Conservation (phyloP, 2,888 invertebrate genomes). For the Andrena flavipes region DNA sequence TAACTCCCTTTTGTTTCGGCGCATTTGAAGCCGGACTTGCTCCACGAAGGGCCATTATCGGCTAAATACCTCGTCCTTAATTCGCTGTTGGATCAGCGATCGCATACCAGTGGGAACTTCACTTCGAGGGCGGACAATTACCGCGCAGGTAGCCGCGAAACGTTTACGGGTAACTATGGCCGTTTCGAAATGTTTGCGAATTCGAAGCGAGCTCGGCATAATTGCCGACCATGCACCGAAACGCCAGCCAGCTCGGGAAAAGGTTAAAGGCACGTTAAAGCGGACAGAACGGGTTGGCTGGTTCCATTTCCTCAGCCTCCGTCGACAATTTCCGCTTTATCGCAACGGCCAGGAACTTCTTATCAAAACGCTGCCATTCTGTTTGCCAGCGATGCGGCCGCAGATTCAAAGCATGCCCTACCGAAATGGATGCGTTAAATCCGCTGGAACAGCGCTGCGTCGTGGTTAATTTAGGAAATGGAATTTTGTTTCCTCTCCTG, state of each 20-base stretch:
- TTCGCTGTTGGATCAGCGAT: conserved; percentile 8
- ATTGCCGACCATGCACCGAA: conserved; percentile 20
- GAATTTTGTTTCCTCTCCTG: neutral
- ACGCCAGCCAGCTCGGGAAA: conserved; percentile 1
- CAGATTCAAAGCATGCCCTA: neutral
- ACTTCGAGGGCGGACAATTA: conserved; percentile 8
- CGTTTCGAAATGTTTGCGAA: neutral
- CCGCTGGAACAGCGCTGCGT: neutral
- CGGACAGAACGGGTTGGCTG: conserved; percentile 14
- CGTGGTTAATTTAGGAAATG: neutral
- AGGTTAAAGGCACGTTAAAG: conserved; percentile 57
- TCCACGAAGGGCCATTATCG: neutral
- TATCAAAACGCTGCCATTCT: conserved; percentile 21
- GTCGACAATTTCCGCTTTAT: conserved; percentile 49
- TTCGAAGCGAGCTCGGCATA: conserved; percentile 4
- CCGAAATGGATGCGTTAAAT: conserved; percentile 7
- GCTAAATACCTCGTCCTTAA: neutral
- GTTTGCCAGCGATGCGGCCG: neutral
- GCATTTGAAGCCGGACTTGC: neutral
- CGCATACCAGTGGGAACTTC: neutral
- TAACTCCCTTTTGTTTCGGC: neutral
- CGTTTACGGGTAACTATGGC: neutral
- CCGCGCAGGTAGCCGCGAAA: neutral
- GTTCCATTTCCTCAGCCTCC: conserved; percentile 34
- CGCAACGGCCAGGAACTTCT: conserved; percentile 2